Evolutionary conservation across 2,113 vertebrate genomes (phyloP).

Genomic region (Labeo catla): DNA sequence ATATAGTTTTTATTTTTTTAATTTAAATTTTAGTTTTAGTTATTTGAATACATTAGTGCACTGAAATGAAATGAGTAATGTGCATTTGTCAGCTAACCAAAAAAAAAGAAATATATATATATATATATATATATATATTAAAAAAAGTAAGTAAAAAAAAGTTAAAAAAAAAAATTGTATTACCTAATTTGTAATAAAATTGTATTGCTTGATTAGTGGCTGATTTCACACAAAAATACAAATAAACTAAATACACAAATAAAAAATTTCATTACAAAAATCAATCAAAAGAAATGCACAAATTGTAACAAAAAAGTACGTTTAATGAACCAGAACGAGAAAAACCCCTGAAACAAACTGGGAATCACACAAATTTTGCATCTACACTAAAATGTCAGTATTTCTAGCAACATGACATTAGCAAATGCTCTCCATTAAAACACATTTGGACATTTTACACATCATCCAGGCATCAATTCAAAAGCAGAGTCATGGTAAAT

Average conservation of each 20-base stretch:
- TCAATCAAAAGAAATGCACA: background rate
- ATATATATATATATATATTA: no score
- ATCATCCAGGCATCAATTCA: background rate
- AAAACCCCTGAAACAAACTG: background rate
- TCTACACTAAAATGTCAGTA: background rate
- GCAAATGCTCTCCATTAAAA: background rate
- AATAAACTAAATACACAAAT: background rate
- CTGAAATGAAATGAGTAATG: no score
- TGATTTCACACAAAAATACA: background rate
- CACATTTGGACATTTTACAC: no score
- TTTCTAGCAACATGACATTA: background rate
- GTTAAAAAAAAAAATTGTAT: no score
- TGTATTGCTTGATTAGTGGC: background rate
- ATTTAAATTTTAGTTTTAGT: no score
- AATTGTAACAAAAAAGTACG: background rate
- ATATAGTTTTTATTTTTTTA: no score
- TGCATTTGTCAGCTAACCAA: no score
- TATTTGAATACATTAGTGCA: no score
- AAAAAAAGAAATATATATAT: no score
- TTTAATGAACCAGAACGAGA: background rate
- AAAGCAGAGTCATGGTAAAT: no score
- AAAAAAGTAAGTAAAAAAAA: no score
- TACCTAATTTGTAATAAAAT: no score
- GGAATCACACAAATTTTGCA: background rate
- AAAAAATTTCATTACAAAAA: background rate